Evolutionary conservation across 2,888 invertebrate genomes (phyloP), one percentile per base, ranked within the genome.

Genomic region (Atherix ibis): DNA sequence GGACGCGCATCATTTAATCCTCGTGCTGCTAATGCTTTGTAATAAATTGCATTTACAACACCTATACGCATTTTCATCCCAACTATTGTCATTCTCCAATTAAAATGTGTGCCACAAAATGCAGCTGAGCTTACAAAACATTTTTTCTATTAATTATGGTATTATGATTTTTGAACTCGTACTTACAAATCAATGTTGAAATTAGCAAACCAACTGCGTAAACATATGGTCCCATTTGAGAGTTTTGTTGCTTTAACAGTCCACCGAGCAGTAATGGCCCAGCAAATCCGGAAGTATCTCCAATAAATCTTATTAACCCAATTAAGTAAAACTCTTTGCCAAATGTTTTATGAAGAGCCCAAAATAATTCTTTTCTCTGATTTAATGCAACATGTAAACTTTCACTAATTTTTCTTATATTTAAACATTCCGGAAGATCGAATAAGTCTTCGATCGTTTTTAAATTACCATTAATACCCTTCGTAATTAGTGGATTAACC

Each of bases 61-160:
- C 88, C 77, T 5, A 80, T 80, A 27, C 89, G 71, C 63, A 95
- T 82, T 64, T 89, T 88, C 45, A 91, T 67, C 3, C 81, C 80
- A 14, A 92, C 73, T 46, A 84, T 63, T 0, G 78, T 70, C 72
- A 91, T 82, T 40, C 74, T 67, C 69, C 91, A 94, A 53, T 80
- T 83, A 59, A 92, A 97, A 54, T 95, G 94, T 0, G 80, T 72
- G 40, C 76, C 81, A 49, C 80, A 80, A 34, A 94, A 59, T 0
- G 92, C 75, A 33, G 78, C 79, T 65, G 62, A 51, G 50, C 63
- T 17, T 64, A 32, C 4, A 58, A 8, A 64, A 64, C 48, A 64
- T 67, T 19, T 54, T 43, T 44, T 66, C 66, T 13, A 65, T 65
- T 50, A 27, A 26, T 18, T 33, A 8, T 26, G 9, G 15, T 24